These are phyloP conservation scores for Caenorhabditis wallacei DNA, from an alignment of 2,888 invertebrate species.

Conservation along the genomic window DNA sequence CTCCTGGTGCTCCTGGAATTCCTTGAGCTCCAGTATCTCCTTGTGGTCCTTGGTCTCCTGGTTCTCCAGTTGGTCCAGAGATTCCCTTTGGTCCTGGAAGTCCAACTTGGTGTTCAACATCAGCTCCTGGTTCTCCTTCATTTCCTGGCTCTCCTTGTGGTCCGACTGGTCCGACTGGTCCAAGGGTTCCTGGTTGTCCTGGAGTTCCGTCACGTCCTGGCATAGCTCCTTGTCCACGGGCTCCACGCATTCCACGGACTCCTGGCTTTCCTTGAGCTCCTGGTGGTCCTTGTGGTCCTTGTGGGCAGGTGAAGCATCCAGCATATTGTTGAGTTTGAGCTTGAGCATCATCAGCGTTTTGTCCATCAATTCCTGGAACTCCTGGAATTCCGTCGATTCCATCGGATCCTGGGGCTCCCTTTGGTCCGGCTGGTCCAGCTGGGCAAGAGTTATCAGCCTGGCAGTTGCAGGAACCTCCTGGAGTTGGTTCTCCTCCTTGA, in stretches of 20 bases:
- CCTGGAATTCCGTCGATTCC: slow-evolving; percentile 78
- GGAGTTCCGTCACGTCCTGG: slow-evolving; percentile 79
- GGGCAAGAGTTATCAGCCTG: slow-evolving; percentile 75
- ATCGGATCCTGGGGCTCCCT: slow-evolving; percentile 72
- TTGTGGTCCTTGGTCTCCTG: slow-evolving; percentile 71
- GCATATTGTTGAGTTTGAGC: slow-evolving; percentile 79
- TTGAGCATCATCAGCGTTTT: slow-evolving; percentile 74
- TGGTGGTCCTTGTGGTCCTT: slow-evolving; percentile 72
- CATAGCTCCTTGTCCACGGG: slow-evolving; percentile 79
- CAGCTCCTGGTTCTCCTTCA: slow-evolving; percentile 77
- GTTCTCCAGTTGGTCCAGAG: slow-evolving; percentile 67
- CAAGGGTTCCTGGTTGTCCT: slow-evolving; percentile 75
- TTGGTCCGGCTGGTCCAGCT: slow-evolving; percentile 77
- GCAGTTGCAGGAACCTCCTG: slow-evolving; percentile 71
- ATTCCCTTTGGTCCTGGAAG: slow-evolving; percentile 77
- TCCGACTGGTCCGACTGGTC: slow-evolving; percentile 74
- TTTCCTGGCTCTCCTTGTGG: slow-evolving; percentile 75
- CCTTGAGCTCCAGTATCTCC: slow-evolving; percentile 73
- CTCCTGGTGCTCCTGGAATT: slow-evolving; percentile 76
- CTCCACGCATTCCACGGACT: slow-evolving; percentile 80
- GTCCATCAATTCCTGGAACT: slow-evolving; percentile 75
- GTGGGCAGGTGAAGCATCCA: slow-evolving; percentile 79
- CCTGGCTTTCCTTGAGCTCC: slow-evolving; percentile 73
- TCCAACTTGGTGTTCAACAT: slow-evolving; percentile 77
- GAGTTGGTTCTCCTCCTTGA: slow-evolving; percentile 62